Evolutionary conservation across 1,140 invertebrate species (phyloP), one percentile per base, ranked within the genome.

Genomic region (Bombus cullumanus): DNA sequence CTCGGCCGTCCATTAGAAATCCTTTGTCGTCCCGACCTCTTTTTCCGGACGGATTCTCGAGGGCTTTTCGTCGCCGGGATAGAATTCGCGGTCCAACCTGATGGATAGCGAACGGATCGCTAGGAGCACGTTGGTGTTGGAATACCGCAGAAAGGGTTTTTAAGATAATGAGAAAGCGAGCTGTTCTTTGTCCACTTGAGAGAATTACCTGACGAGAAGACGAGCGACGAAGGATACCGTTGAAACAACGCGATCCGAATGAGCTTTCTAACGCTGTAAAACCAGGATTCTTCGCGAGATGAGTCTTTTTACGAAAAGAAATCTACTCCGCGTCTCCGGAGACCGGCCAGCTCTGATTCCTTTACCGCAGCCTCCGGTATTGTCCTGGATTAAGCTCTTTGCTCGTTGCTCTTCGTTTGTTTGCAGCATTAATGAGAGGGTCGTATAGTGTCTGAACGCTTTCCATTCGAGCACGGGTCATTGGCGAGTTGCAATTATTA

Each of bases 1-100:
- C 91, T 91, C 91, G 82, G 75, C 37, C 86, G 90, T 92, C 93
- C 93, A 94, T 94, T 94, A 93, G 91, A 95, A 93, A 90, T 88
- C 91, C 93, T 95, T 95, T 95, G 94, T 94, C 91, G 90, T 90
- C 89, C 90, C 88, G 82, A 85, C 86, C 85, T 90, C 89, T 92
- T 92, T 92, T 93, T 92, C 90, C 76, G 59, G 62, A 25, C 76
- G 83, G 53, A 88, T 86, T 90, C 89, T 81, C 80, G 34, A 31
- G 66, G 57, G 79, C 43, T 64, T 62, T 66, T 59, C 85, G 80
- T 74, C 81, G 66, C 59, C 82, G 78, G 53, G 57, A 47, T 68
- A 73, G 69, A 85, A 81, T 85, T 74, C 77, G 83, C 57, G 69
- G 59, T 10, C 69, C 31, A 18, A n/a, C 12, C 83, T 75, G 28